phyloP scores from a whole-genome alignment of 2,113 vertebrate genomes.

The Dicaeum eximium region DNA sequence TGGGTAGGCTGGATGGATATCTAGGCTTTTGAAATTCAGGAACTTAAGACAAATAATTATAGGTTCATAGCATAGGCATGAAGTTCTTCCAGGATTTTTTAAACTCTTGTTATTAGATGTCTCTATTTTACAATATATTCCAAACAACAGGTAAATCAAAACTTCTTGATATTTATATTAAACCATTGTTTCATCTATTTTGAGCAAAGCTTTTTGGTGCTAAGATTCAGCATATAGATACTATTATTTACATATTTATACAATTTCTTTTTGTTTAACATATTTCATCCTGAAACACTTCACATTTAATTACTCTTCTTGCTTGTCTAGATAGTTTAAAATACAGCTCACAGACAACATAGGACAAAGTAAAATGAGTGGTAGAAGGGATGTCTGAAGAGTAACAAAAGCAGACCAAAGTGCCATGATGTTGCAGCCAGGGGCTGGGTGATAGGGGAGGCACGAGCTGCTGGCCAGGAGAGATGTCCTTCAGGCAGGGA shows the following conservation, averaged over 20 bases:
- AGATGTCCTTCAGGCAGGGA: background rate
- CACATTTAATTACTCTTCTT: background rate
- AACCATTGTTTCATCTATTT: background rate
- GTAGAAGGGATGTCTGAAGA: background rate
- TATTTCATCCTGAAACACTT: background rate
- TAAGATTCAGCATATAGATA: slow-evolving; percentile 1
- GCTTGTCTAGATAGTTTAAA: slow-evolving; percentile 31
- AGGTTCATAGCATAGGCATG: background rate
- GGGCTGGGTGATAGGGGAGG: background rate
- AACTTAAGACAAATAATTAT: background rate
- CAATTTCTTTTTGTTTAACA: background rate
- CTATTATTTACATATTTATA: slow-evolving; percentile 44
- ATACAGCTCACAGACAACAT: background rate
- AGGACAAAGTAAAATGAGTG: background rate
- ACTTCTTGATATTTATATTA: slow-evolving; percentile 4
- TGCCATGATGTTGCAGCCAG: background rate
- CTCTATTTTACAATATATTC: slow-evolving; percentile 17
- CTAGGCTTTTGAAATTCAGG: background rate
- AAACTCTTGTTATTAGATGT: background rate
- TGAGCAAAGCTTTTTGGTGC: background rate
- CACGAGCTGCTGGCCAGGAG: background rate
- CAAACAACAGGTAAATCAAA: slow-evolving; percentile 15
- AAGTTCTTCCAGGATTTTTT: background rate
- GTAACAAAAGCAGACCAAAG: background rate
- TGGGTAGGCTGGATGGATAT: background rate